Base-by-base conservation (phyloP, 2,888 invertebrate species). In the Melinopterus prodromus region DNA sequence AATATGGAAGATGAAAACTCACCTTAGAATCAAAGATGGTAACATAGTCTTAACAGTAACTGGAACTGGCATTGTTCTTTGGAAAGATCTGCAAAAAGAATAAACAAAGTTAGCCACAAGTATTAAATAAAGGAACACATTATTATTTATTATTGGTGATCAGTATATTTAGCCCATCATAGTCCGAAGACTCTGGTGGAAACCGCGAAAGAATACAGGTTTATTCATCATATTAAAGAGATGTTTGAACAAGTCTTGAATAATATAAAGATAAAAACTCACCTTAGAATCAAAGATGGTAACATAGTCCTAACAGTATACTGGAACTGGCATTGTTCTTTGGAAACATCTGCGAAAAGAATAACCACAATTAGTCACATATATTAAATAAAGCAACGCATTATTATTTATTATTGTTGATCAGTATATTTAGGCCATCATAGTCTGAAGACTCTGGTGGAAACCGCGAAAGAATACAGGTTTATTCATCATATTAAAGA, bases 381-480 rank as follows among this genome's bases (percentile, higher is more conserved):
- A 1, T 15, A 71, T 15, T 16, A 71, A 16, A 71, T 15, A 71
- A 71, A 16, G 5, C 5, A 6, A 15, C 12, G 7, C 4, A 12
- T 9, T 74, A n/a, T 36, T 14, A n/a, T 74, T 26, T 74, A 35
- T 72, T 72, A 6, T 26, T 16, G 37, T 69, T 26, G 36, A 78
- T 80, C 78, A 80, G 80, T 38, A 75, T 35, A 37, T 88, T 86
- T 87, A 85, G 82, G 88, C 88, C 91, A 90, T 91, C 91, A 91
- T 88, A 85, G 53, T 53, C 53, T 6, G 7, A 78, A 70, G 36
- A 76, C 0, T 92, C 91, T 90, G 91, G 92, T 90, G 92, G 92
- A 92, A 93, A 93, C 92, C 92, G 91, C 92, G 92, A 92, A 92
- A 92, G 92, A 91, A 91, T 90, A 79, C 83, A 83, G 82, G 87